Evolutionary conservation across 2,797 vertebrate genomes (phyloP).

Genomic region (Xenops minutus): DNA sequence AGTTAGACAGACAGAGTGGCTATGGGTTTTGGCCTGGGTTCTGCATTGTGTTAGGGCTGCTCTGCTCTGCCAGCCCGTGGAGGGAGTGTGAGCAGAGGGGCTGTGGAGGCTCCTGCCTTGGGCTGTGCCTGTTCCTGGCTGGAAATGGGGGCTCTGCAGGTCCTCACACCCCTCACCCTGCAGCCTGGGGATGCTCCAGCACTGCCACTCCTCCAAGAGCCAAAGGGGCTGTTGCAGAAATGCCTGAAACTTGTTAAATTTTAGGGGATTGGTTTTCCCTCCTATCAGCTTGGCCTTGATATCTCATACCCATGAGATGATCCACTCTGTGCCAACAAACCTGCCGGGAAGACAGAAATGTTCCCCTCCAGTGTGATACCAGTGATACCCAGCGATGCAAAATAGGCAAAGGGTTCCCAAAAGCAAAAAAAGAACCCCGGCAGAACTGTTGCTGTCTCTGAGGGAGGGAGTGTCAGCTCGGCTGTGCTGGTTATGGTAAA

Average conservation of each 20-base stretch:
- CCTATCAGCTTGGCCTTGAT: background rate
- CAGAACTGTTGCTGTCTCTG: slow-evolving; percentile 17
- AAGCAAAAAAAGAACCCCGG: background rate
- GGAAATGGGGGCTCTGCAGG: background rate
- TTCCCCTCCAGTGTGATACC: background rate
- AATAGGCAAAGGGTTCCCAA: slow-evolving; percentile 16
- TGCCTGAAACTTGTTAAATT: fast-evolving
- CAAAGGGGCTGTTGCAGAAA: background rate
- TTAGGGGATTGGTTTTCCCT: background rate
- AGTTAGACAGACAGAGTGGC: slow-evolving; percentile 62
- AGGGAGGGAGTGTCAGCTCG: slow-evolving; percentile 45
- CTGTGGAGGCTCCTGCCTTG: background rate
- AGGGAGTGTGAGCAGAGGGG: background rate
- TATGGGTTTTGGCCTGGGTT: slow-evolving; percentile 63
- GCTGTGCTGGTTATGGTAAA: slow-evolving; percentile 51
- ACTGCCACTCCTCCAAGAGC: background rate
- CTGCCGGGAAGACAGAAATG: background rate
- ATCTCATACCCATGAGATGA: background rate
- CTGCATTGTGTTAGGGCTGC: slow-evolving; percentile 44
- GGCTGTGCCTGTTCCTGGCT: background rate
- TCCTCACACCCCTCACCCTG: background rate
- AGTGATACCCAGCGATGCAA: background rate
- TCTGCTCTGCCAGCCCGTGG: background rate
- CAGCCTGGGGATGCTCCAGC: background rate
- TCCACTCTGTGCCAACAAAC: background rate